Conservation (phyloP, 2,888 invertebrate species). For the Drosophila kokeensis region DNA sequence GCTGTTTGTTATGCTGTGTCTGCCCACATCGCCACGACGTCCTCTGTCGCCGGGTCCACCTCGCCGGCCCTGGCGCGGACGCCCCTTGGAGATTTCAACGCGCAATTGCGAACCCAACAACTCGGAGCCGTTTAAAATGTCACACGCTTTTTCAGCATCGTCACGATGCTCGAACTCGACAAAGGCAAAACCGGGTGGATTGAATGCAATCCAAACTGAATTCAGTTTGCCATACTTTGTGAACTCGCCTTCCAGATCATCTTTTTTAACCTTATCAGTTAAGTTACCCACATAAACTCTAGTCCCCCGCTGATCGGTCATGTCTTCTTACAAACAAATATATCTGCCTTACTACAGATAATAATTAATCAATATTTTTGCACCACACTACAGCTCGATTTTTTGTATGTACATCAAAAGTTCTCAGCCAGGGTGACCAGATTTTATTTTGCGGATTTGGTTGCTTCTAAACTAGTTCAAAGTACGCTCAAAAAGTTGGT, state of each 20-base stretch:
- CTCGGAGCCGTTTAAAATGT: slow-evolving; percentile 93
- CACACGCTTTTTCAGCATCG: slow-evolving; percentile 95
- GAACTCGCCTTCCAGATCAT: slow-evolving; percentile 95
- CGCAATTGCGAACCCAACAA: slow-evolving; percentile 94
- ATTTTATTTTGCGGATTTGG: slow-evolving; percentile 7
- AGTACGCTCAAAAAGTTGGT: background rate
- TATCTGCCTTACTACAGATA: slow-evolving; percentile 50
- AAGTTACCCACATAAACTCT: slow-evolving; percentile 96
- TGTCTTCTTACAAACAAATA: slow-evolving; percentile 64
- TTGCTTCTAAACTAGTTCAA: slow-evolving; percentile 17
- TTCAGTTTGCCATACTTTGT: slow-evolving; percentile 96
- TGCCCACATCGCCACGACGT: slow-evolving; percentile 86
- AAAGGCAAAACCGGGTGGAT: slow-evolving; percentile 97
- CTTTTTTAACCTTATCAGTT: slow-evolving; percentile 94
- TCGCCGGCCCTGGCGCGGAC: slow-evolving; percentile 89
- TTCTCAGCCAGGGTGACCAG: slow-evolving; percentile 58
- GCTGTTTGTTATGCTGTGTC: slow-evolving; percentile 86
- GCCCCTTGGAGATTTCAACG: slow-evolving; percentile 94
- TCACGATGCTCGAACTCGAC: slow-evolving; percentile 95
- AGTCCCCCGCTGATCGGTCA: slow-evolving; percentile 87
- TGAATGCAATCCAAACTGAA: slow-evolving; percentile 96
- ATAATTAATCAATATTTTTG: slow-evolving; percentile 73
- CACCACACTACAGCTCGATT: slow-evolving; percentile 61
- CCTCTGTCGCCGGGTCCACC: slow-evolving; percentile 86
- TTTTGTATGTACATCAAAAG: slow-evolving; percentile 77